A percentile compares a stretch with the other conserved stretches of the same genome.
phyloP scores from a whole-genome alignment of 2,113 vertebrate genomes.

The Petromus typicus region DNA sequence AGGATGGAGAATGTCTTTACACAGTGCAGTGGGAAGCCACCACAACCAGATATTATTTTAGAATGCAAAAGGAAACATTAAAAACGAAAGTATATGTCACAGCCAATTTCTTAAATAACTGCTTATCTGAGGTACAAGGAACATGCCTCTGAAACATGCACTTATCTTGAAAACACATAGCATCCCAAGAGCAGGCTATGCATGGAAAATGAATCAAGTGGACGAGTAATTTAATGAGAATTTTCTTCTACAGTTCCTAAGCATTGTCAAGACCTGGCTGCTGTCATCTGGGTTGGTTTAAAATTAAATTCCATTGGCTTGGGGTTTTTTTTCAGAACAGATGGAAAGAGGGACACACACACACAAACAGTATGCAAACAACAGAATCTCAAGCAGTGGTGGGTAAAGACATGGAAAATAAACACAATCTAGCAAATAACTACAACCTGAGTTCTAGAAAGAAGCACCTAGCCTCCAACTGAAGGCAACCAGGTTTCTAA shows the following conservation, averaged over 20 bases:
- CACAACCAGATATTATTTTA: constrained; percentile 16
- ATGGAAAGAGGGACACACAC: constrained; percentile 64
- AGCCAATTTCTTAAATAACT: constrained; percentile 58
- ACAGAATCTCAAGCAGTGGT: constrained; percentile 27
- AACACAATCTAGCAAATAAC: not conserved
- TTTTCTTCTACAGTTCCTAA: not conserved
- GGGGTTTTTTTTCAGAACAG: constrained; percentile 38
- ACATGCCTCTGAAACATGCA: not conserved
- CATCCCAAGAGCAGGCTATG: not conserved
- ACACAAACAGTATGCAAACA: constrained; percentile 40
- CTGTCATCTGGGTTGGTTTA: constrained; percentile 66
- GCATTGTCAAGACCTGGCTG: not conserved
- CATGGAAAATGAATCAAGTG: not conserved
- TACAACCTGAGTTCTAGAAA: not conserved
- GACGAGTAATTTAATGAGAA: constrained; percentile 40
- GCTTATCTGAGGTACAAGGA: constrained; percentile 54
- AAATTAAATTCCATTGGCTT: constrained; percentile 59
- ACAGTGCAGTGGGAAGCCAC: not conserved
- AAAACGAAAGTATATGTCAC: constrained; percentile 43
- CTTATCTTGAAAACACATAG: not conserved
- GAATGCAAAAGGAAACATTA: constrained; percentile 60
- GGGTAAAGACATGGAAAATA: constrained; percentile 45
- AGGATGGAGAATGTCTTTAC: not conserved
- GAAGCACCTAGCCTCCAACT: not conserved
- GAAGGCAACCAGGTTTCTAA: not conserved